Percentiles rank a stretch among this genome's conserved stretches.
Evolutionary conservation across 2,113 vertebrate species (phyloP).

Genomic region (Eleginops maclovinus): DNA sequence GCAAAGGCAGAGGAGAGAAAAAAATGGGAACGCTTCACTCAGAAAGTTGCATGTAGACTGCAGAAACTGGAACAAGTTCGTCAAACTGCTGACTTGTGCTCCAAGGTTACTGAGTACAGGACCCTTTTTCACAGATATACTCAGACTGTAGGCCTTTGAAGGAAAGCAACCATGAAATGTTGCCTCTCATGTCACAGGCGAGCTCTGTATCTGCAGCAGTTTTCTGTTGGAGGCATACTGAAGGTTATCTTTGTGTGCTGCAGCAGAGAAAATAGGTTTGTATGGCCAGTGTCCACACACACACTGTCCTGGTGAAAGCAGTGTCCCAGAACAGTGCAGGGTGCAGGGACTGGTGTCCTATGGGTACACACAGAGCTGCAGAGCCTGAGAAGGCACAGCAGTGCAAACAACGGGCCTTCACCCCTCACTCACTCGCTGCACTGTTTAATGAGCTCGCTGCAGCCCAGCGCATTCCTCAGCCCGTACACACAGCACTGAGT

Average conservation of each 20-base stretch:
- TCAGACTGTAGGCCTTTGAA: constrained; percentile 32
- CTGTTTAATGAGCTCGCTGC: constrained; percentile 75
- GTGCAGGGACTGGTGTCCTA: constrained; percentile 12
- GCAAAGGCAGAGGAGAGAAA: constrained; percentile 31
- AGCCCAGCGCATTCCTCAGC: constrained; percentile 65
- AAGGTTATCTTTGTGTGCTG: not conserved
- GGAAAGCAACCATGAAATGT: constrained; percentile 29
- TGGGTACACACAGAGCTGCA: constrained; percentile 40
- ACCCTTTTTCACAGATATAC: constrained; percentile 48
- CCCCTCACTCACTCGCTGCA: constrained; percentile 59
- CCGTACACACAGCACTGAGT: constrained; percentile 50
- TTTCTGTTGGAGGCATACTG: not conserved
- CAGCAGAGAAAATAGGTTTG: constrained; percentile 12
- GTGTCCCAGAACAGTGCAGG: constrained; percentile 4
- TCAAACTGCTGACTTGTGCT: constrained; percentile 63
- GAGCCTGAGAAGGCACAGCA: constrained; percentile 55
- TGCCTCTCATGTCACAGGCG: constrained; percentile 8
- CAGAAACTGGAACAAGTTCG: constrained; percentile 62
- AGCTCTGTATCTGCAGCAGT: constrained; percentile 16
- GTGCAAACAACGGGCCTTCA: constrained; percentile 67
- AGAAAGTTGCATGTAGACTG: constrained; percentile 49
- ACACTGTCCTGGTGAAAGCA: constrained; percentile 35
- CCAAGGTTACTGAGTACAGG: constrained; percentile 46
- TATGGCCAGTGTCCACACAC: constrained; percentile 3
- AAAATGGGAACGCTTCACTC: constrained; percentile 52